Evolutionary conservation across 2,888 invertebrate genomes (phyloP).

Genomic region (Pimpla rufipes): DNA sequence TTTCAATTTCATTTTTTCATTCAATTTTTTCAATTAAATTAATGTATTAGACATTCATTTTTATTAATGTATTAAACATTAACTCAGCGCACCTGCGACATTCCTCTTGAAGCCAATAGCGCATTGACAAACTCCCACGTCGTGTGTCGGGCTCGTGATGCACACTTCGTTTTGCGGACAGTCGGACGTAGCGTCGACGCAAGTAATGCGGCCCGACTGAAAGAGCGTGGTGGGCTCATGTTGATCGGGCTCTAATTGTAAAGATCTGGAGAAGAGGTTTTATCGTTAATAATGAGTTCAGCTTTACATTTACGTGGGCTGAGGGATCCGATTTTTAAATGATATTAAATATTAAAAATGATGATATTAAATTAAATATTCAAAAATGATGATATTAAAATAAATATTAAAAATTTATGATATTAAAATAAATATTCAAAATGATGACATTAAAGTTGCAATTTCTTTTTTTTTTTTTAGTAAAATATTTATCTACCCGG

Average conservation of each 20-base stretch:
- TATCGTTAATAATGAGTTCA: background rate
- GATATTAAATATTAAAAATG: no score
- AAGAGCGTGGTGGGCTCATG: constrained; percentile 78
- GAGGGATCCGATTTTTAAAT: no score
- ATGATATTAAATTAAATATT: background rate
- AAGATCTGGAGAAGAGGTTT: constrained; percentile 18
- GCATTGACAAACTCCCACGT: constrained; percentile 91
- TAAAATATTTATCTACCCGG: constrained; percentile 72
- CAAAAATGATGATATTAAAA: background rate
- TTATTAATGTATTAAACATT: background rate
- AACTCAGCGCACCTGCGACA: constrained; percentile 80
- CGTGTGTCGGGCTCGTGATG: constrained; percentile 86
- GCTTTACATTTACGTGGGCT: background rate
- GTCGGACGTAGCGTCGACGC: constrained; percentile 87
- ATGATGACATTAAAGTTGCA: background rate
- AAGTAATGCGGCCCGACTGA: constrained; percentile 86
- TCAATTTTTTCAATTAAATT: no score
- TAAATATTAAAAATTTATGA: background rate
- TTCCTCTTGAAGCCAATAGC: constrained; percentile 88
- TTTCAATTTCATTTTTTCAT: no score
- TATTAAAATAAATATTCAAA: no score
- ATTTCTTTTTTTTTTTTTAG: background rate
- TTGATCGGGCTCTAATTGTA: constrained; percentile 54
- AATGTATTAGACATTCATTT: no score
- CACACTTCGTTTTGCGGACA: constrained; percentile 92